Evolutionary conservation across 2,113 vertebrate species (phyloP).

Genomic region (Pipra filicauda): DNA sequence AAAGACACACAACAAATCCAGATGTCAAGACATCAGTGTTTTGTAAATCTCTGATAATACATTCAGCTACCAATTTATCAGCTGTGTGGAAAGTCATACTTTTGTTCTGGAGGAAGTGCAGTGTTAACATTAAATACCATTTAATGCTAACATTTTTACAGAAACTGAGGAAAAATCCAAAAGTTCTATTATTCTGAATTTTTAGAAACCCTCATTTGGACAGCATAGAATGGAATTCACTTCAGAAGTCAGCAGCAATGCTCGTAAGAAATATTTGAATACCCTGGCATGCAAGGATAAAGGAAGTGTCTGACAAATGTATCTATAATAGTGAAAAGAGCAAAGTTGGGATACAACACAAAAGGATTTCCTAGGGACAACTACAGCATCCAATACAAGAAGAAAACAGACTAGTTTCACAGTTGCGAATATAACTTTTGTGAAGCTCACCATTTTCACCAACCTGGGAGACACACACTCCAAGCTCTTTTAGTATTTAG

Average conservation of each 20-base stretch:
- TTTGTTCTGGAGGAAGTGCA: not conserved
- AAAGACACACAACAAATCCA: not conserved
- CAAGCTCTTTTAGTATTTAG: not conserved
- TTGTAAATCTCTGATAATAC: not conserved
- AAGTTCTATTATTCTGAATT: not conserved
- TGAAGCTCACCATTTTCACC: not conserved
- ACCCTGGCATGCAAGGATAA: not conserved
- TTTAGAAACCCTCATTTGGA: not conserved
- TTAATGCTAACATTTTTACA: not conserved
- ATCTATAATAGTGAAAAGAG: not conserved
- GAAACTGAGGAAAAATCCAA: not conserved
- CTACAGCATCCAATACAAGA: not conserved
- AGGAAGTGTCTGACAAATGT: not conserved
- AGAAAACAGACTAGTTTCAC: not conserved
- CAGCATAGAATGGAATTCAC: not conserved
- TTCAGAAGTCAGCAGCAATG: not conserved
- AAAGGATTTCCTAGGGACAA: not conserved
- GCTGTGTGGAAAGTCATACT: not conserved
- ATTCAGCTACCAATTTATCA: not conserved
- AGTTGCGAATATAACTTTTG: not conserved
- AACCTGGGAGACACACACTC: not conserved
- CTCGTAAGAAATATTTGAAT: not conserved
- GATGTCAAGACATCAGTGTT: not conserved
- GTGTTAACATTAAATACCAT: not conserved
- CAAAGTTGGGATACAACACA: not conserved